Evolutionary conservation across 2,113 vertebrate genomes (phyloP), one percentile per base, ranked within the genome.

Genomic region (Siniperca chuatsi): DNA sequence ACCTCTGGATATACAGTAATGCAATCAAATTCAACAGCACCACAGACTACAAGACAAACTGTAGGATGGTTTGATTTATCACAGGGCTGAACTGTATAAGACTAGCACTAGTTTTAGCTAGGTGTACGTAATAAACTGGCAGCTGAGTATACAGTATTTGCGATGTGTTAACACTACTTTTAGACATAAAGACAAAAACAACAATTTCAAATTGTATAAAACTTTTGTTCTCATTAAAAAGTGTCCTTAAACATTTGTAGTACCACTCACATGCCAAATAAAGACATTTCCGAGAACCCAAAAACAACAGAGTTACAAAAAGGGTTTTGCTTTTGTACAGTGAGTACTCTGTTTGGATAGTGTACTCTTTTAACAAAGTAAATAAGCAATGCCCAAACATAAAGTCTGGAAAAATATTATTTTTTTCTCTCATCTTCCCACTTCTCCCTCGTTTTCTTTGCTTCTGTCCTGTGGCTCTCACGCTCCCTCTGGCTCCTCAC

Each of bases 381-480:
- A 68, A 74, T 55, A 78, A 79, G 44, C 74, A 78, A 61, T 6
- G 33, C 2, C 6, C 29, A 18, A 35, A 16, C 23, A 74, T 40
- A 48, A 75, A 75, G 23, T 48, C 33, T 64, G 29, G 15, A 77
- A 68, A 70, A 52, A 81, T 50, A 33, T 62, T 15, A 15, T 8
- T 20, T 54, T 65, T 71, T 57, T 42, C 60, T 52, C 29, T 29
- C 52, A 66, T 2, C 40, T 16, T 25, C 62, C 40, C 12, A 40
- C 50, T 15, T 71, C 20, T n/a, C 3, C 13, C 33, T 71, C 0
- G 0, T 72, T 71, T 79, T 18, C 40, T 54, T 15, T 25, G 44
- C 71, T 37, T 29, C 35, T 15, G 1, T 42, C 44, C 67, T 64
- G 37, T 54, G 9, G 16, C 55, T 64, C 64, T 35, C 42, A 23